Base-by-base conservation (phyloP, 2,797 vertebrate species). In the Threskiornis aethiopicus region DNA sequence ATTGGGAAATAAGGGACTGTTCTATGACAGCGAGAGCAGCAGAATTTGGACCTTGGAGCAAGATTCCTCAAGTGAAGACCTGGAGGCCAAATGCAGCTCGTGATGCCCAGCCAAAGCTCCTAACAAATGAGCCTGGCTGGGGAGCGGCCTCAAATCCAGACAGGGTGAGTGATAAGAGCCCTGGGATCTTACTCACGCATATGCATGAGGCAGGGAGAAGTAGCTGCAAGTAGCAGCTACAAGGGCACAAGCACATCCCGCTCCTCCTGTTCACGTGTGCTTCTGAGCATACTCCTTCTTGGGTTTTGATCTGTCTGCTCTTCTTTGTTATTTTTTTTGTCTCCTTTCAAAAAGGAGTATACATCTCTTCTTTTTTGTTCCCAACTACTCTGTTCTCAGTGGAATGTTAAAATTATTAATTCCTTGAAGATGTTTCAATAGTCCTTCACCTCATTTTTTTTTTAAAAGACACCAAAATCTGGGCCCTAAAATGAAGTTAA, bases 21-120 rank as follows among this genome's bases (percentile, higher is more conserved):
- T 84, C 20, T 4, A 85, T 83, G 84, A 85, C 78, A 83, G 37
- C 11, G 17, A 61, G 47, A 79, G 59, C 6, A 8, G 35, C 66
- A 93, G 71, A 95, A 89, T 89, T 87, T 69, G 54, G 75, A 80
- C 90, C 84, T 96, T 15, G 52, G 47, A 94, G 96, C 84, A 80
- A 95, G 55, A 91, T 96, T 95, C 81, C 55, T 89, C 55, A 77
- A 66, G 42, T 59, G 55, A 93, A 83, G 71, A 66, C 70, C 95
- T 89, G 75, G 84, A 95, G 93, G 96, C 44, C 81, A 94, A 91
- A 93, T 10, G 31, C 55, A 83, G 14, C 39, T 87, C 2, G 0
- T 83, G 93, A 87, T 77, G 59, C 55, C 81, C 22, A 82, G 67
- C 51, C 71, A 90, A 92, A 89, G 64, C n/a, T 76, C 73, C 92